phyloP scores from a whole-genome alignment of 2,888 invertebrate species.

The Phyllotreta cruciferae region DNA sequence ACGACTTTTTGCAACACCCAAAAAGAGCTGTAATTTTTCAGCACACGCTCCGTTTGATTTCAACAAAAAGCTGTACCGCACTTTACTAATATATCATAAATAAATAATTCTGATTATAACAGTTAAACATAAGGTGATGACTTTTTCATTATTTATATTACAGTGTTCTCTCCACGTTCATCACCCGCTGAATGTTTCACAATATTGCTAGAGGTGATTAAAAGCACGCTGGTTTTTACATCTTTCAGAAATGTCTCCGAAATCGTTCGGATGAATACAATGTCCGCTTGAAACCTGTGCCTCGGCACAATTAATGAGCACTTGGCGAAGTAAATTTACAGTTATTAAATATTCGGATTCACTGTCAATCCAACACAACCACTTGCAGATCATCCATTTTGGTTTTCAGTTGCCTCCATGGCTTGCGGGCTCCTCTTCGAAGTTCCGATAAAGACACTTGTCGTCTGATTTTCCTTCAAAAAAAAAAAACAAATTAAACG shows the following conservation, averaged over 20 bases:
- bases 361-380: conserved; percentile 78
- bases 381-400: conserved; percentile 67
- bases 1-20: conserved; percentile 20
- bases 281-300: conserved; percentile 35
- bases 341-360: conserved; percentile 37
- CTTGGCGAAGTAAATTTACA: conserved; percentile 49
- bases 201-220: conserved; percentile 52
- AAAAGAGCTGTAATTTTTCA: conserved; percentile 17
- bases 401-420: conserved; percentile 72
- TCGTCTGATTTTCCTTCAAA: conserved; percentile 80
- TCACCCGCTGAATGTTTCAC: conserved; percentile 38
- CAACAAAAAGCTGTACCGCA: conserved; percentile 42
- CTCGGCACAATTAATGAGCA: conserved; percentile 51
- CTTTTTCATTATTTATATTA: conserved; percentile 35
- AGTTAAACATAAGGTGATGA: conserved; percentile 41
- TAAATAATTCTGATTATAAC: conserved; percentile 44
- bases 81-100: conserved; percentile 43
- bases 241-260: conserved; percentile 15
- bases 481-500: conserved; percentile 32
- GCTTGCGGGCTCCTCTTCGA: conserved; percentile 84
- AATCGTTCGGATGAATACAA: conserved; percentile 1
- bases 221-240: conserved; percentile 35
- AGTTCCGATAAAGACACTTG: conserved; percentile 80
- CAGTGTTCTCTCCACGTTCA: conserved; percentile 33
- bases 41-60: conserved; percentile 29